Percentiles rank a stretch among this genome's conserved stretches.
Conservation (phyloP, 2,888 invertebrate species). For the Epinotia brunnichana region DNA sequence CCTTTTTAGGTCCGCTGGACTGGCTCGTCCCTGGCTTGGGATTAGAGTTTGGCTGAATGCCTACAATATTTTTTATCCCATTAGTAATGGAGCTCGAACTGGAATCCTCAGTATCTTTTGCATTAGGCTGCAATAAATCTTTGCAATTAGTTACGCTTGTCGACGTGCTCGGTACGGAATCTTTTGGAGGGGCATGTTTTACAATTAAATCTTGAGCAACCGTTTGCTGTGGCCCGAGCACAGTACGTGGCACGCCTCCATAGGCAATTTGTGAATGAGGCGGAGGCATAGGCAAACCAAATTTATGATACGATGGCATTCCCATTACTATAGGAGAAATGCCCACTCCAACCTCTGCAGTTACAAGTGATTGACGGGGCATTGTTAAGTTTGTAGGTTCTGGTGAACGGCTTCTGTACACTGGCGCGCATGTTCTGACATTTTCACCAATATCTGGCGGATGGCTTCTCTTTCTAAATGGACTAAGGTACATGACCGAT, state of each 20-base stretch:
- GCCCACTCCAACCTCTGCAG: conserved; percentile 69
- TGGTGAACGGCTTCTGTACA: conserved; percentile 76
- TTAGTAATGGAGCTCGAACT: conserved; percentile 73
- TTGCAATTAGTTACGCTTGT: conserved; percentile 73
- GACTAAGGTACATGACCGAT: conserved; percentile 77
- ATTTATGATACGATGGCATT: conserved; percentile 80
- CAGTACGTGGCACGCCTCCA: conserved; percentile 69
- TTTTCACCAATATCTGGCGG: conserved; percentile 80
- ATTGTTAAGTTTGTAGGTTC: conserved; percentile 80
- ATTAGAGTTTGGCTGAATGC: conserved; percentile 76
- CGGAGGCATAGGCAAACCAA: conserved; percentile 77
- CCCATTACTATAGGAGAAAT: conserved; percentile 73
- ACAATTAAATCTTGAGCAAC: conserved; percentile 81
- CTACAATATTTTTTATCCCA: conserved; percentile 81
- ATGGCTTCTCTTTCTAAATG: conserved; percentile 83
- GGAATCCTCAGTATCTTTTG: conserved; percentile 63
- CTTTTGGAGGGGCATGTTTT: conserved; percentile 81
- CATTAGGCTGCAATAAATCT: conserved; percentile 57
- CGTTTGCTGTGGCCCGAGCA: conserved; percentile 78
- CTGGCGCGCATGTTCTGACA: conserved; percentile 70
- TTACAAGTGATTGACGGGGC: conserved; percentile 70
- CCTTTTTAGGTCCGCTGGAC: conserved; percentile 88
- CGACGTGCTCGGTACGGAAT: conserved; percentile 69
- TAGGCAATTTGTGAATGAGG: conserved; percentile 77
- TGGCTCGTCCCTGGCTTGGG: conserved; percentile 83